Conservation (phyloP, 2,797 vertebrate genomes). For the Cynopterus sphinx region DNA sequence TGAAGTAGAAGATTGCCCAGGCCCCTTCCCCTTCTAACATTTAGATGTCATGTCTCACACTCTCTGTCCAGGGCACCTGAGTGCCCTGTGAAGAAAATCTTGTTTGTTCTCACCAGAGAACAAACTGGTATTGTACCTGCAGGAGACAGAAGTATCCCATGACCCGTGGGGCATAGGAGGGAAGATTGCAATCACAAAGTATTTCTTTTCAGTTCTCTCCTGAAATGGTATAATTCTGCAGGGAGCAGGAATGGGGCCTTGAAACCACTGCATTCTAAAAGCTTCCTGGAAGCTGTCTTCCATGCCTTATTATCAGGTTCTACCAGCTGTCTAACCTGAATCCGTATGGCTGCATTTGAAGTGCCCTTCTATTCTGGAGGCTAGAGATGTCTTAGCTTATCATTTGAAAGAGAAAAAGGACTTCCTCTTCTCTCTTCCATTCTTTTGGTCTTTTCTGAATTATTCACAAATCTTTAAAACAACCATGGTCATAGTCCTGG, state of each 20-base stretch:
- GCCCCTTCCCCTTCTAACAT: not conserved
- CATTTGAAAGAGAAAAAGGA: not conserved
- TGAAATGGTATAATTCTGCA: constrained; percentile 31
- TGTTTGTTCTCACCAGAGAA: constrained; percentile 44
- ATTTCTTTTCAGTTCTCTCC: constrained; percentile 69
- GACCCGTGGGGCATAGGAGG: constrained; percentile 10
- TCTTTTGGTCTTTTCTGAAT: not conserved
- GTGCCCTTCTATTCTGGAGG: not conserved
- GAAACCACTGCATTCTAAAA: not conserved
- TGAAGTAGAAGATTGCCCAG: not conserved
- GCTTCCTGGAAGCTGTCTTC: not conserved
- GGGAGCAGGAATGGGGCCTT: not conserved
- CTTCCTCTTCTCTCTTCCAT: not conserved
- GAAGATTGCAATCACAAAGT: constrained; percentile 60
- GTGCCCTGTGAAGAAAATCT: constrained; percentile 48
- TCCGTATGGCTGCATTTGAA: not conserved
- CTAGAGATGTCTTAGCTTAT: not conserved
- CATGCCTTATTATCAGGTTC: not conserved
- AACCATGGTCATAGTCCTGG: not conserved
- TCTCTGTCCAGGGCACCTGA: not conserved
- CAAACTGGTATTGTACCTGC: not conserved
- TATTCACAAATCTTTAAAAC: constrained; percentile 22
- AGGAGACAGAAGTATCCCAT: constrained; percentile 3
- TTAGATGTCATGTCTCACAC: not conserved
- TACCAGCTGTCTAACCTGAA: constrained; percentile 21